Base-by-base conservation (phyloP, 2,797 vertebrate genomes). In the Ispidina lecontei region DNA sequence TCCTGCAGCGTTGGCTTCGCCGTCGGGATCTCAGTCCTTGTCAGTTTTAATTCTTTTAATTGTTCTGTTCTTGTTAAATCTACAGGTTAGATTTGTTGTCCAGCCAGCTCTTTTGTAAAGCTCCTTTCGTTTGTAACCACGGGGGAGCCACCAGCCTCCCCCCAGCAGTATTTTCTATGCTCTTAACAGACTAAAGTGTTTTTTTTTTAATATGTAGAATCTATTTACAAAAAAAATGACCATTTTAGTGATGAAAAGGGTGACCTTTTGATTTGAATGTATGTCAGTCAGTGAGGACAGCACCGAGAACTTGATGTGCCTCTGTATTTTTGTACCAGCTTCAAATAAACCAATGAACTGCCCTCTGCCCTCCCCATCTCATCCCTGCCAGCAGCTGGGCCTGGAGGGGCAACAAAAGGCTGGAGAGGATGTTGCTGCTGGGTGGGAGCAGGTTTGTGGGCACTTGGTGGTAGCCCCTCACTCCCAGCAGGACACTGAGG, bases 291-390 rank as follows among this genome's bases (percentile, higher is more conserved):
- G 83, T 39, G 64, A 15, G 51, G 78, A 96, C 13, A 92, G 89
- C 83, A 64, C 54, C 20, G 91, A 80, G 59, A 88, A 76, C 94
- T 95, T 97, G 55, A 81, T 94, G 95, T 97, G 96, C 96, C 96
- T 87, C 64, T 96, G 94, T 97, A 97, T 97, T 98, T 98, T 98
- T 98, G 94, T 98, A 98, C 92, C 84, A 62, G 91, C 96, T 92
- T 97, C 65, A 58, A 98, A 97, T 98, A 98, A 98, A 98, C 49
- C 51, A 15, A 69, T 89, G 92, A 54, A 47, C 12, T 21, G 81
- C 89, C 69, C 44, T 46, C 44, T 22, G 44, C 44, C 44, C 44
- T 21, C 21, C 44, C 21, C 20, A 6, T 21, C 44, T 46, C 44
- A 22, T 46, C 44, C 22, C 44, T 46, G 44, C 44, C 21, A 37